phyloP scores from a whole-genome alignment of 2,888 invertebrate species.

The Hirtodrosophila histrioides region DNA sequence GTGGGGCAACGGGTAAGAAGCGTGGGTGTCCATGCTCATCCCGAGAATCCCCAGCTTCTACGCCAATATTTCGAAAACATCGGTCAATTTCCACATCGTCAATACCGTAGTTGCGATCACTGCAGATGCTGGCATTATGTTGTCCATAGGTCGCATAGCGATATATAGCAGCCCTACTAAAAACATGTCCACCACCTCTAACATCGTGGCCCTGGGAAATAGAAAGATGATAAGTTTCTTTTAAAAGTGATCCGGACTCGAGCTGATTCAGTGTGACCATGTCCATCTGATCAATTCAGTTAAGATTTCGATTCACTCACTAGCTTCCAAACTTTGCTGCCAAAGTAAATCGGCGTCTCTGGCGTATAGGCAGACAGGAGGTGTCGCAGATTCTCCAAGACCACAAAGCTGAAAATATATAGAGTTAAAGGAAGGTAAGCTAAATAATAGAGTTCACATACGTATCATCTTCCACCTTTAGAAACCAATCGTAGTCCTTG shows the following conservation, averaged over 20 bases:
- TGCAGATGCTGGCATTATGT: constrained; percentile 86
- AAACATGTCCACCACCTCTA: constrained; percentile 96
- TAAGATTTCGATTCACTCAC: too few relatives aligned
- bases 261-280: too few relatives aligned
- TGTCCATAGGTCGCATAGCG: constrained; percentile 90
- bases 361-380: constrained; percentile 91
- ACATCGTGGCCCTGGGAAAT: constrained; percentile 90
- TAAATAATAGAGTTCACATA: constrained; percentile 85
- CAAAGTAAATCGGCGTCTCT: constrained; percentile 92
- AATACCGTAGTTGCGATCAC: constrained; percentile 85
- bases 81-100: constrained; percentile 86
- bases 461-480: constrained; percentile 99
- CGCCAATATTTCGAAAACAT: constrained; percentile 92
- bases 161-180: constrained; percentile 92
- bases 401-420: constrained; percentile 89
- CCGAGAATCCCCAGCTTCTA: constrained; percentile 94
- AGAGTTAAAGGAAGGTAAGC: too few relatives aligned
- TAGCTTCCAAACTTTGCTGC: constrained; percentile 89
- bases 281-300: too few relatives aligned
- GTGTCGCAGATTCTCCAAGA: constrained; percentile 96
- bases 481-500: constrained; percentile 96
- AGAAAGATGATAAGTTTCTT: background rate
- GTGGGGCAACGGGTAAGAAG: constrained; percentile 91
- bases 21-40: constrained; percentile 93
- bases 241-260: too few relatives aligned